Base-by-base conservation (phyloP, 2,888 invertebrate genomes). In the Keiferia lycopersicella region DNA sequence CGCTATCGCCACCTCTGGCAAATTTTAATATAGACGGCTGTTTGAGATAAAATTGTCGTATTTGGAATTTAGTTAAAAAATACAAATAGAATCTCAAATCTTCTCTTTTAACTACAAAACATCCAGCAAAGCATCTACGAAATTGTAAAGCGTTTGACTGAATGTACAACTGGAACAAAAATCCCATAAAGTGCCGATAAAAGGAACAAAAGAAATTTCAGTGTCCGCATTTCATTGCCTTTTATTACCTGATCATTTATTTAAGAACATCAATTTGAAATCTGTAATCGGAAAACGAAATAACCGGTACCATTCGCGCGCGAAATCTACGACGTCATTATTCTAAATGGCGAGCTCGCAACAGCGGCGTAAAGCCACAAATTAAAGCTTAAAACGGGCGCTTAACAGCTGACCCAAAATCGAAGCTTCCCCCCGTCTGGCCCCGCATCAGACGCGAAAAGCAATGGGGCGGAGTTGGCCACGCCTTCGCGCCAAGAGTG, bases 391-490 rank as follows among this genome's bases (percentile, higher is more conserved):
- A 91, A 91, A 91, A 84, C 87, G 90, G 86, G 80, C 87, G 89
- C 86, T 91, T 91, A 91, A 89, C 91, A 89, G 88, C 90, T 91
- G 90, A 91, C 91, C 90, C 91, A 91, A 87, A 88, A 90, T 88
- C 88, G 88, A 88, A 84, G 76, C 77, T 73, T 77, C 86, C 82
- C 87, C 82, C 82, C 71, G 76, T 74, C 76, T 77, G 77, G 79
- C 67, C 67, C 68, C 67, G 71, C 71, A 78, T 84, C 85, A 85
- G 84, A 85, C 68, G 79, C 83, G 85, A 86, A 87, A 87, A 88
- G 90, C 90, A 88, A 87, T 78, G 88, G 88, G 90, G 90, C 90
- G 90, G 89, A 74, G 88, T 79, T 69, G 67, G 86, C 88, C 88
- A 81, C 90, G 88, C 89, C 89, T 84, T 77, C 84, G 66, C 66